Evolutionary conservation across 2,797 vertebrate species (phyloP), one percentile per base, ranked within the genome.

Genomic region (Sebastes iracundus): DNA sequence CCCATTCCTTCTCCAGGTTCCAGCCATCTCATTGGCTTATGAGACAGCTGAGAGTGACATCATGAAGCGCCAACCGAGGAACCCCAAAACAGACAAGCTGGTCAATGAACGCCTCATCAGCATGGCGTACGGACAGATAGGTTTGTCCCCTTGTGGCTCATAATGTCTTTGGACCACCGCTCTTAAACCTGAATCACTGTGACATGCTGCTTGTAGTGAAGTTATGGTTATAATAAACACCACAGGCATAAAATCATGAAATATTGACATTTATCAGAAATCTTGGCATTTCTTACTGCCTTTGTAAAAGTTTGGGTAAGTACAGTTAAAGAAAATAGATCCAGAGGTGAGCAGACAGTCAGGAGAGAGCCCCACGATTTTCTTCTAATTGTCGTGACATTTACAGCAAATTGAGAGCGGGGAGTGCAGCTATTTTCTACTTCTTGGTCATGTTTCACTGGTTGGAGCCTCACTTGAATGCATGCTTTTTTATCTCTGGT

Each of bases 111-210:
- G 97, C 6, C 97, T 99, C 22, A 99, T 98, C 96, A 98, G 97
- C 94, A 98, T 98, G 97, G 97, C 98, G 2, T 99, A 99, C 0
- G 97, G 97, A 63, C 98, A 99, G 91, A 98, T 99, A 11, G 97
- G 97, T 94, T 53, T 7, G 91, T 85, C 70, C 70, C 33, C 64
- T 33, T 14, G 20, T 23, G 65, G 20, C 68, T 77, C 68, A 1
- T 84, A 56, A 69, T 20, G 78, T 64, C 42, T 59, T 46, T 33
- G 55, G 2, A 30, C 52, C 32, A 3, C 55, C 11, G 23, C 84
- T 77, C 23, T 84, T 79, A 67, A 75, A 72, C 72, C 25, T 71
- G 60, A 82, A 68, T 83, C 81, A 75, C 80, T 62, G 33, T 20
- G 78, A 88, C 79, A 65, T 73, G 65, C 71, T 7, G 65, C 66